Base-by-base conservation (phyloP, 2,888 invertebrate species). In the Pseudanteris insignis region DNA sequence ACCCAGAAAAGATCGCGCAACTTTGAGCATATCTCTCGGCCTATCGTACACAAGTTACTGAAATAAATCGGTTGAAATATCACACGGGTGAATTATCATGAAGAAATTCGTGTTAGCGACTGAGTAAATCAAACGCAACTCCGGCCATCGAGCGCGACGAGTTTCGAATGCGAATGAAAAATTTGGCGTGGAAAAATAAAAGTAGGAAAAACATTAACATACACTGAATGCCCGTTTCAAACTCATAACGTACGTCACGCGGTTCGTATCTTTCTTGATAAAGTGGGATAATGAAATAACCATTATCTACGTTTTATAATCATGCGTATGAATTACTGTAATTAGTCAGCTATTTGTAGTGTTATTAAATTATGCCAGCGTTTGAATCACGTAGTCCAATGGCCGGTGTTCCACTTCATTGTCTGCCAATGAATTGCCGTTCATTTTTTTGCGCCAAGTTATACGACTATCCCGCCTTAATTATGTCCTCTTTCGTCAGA, bases 331-430 rank as follows among this genome's bases (percentile, higher is more conserved):
- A 54, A 54, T 54, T 18, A 38, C 46, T 14, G 9, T 46, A 44
- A 54, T 54, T 54, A 54, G 54, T 54, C 46, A 46, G 46, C 46
- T 33, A 54, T 54, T 54, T 46, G 21, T 28, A 46, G 32, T 40
- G 38, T 46, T 54, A 54, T 46, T 54, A 54, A 54, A 54, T 54
- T 46, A 44, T 54, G 21, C 28, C 28, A 14, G 13, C 12, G 9
- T 3, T 10, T 54, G 37, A 36, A 44, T 53, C 30, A 25, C 36
- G 30, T 15, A 26, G 24, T 8, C 25, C 28, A 51, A 43, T 36
- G 51, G 13, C 30, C 28, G 15, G 15, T 32, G 38, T 54, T 38
- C 32, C 32, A 44, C 30, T 53, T 53, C 44, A 53, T 53, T 53
- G 30, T 44, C 37, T 44, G 11, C n/a, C 53, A 10, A 53, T 53